Conservation (phyloP, 2,797 vertebrate species). For the Cossypha caffra region DNA sequence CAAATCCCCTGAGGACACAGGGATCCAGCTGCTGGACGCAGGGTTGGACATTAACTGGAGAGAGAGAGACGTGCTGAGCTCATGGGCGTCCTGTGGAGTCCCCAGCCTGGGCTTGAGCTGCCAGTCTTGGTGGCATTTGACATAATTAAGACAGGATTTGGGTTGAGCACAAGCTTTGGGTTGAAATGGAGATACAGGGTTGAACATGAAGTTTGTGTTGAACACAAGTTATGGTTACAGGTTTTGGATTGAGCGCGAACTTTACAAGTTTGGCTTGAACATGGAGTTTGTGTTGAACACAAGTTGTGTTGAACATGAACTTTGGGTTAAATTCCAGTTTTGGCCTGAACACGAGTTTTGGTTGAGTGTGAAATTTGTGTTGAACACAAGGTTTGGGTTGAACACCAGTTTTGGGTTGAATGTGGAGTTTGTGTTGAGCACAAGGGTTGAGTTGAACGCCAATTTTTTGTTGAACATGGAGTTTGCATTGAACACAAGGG, state of each 20-base stretch:
- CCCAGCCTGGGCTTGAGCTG: not conserved
- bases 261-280: not conserved
- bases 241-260: rapidly evolving
- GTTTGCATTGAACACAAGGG: rapidly evolving
- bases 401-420: not conserved
- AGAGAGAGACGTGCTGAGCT: not conserved
- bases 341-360: not conserved
- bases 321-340: not conserved
- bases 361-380: too few relatives aligned
- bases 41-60: not conserved
- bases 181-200: not conserved
- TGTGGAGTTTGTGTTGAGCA: rapidly evolving
- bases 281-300: not conserved
- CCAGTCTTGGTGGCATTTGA: not conserved
- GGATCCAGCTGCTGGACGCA: rapidly evolving
- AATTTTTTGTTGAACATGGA: not conserved
- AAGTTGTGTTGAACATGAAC: too few relatives aligned
- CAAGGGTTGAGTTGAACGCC: not conserved
- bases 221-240: not conserved
- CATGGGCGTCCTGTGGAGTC: rapidly evolving
- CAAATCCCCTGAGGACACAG: rapidly evolving
- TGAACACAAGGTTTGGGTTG: not conserved
- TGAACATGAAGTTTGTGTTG: not conserved
- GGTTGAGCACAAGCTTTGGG: not conserved
- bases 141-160: rapidly evolving